Evolutionary conservation across 2,888 invertebrate genomes (phyloP).

Genomic region (Drosophila neonasuta): DNA sequence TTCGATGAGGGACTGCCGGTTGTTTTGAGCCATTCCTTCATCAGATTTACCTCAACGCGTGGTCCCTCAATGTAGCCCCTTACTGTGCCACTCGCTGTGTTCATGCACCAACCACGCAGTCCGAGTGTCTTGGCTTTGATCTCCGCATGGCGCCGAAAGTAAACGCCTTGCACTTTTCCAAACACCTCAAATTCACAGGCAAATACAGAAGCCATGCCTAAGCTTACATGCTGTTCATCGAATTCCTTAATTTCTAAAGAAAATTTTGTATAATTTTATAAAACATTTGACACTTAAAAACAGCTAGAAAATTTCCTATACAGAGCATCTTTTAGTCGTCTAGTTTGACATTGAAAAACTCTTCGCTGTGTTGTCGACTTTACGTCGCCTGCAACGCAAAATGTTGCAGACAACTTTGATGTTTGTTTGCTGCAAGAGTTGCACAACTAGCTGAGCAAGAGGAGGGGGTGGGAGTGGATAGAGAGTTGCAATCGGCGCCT

Average conservation of each 20-base stretch:
- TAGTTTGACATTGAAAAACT: conserved; percentile 1
- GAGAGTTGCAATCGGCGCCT: conserved; percentile 36
- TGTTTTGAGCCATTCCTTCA: conserved; percentile 84
- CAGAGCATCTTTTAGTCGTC: not conserved
- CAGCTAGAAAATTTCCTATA: not conserved
- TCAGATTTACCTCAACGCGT: conserved; percentile 83
- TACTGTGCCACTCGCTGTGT: conserved; percentile 85
- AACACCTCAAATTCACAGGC: conserved; percentile 75
- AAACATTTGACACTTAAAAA: no score
- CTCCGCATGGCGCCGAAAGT: conserved; percentile 84
- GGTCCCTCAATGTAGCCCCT: conserved; percentile 85
- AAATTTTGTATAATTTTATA: not conserved
- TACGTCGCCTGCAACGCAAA: conserved; percentile 21
- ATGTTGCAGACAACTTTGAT: conserved; percentile 35
- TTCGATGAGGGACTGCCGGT: conserved; percentile 89
- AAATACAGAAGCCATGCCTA: conserved; percentile 48
- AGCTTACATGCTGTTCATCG: not conserved
- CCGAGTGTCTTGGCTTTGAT: conserved; percentile 84
- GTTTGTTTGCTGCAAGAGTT: conserved; percentile 30
- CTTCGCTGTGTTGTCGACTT: not conserved
- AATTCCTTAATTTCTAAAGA: not conserved
- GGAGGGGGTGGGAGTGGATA: not conserved
- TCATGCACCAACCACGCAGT: conserved; percentile 87
- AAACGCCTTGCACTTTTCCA: conserved; percentile 77
- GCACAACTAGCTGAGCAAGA: conserved; percentile 7